These are phyloP conservation scores for Amiota minor DNA, from an alignment of 2,888 invertebrate genomes.

Conservation along the genomic window DNA sequence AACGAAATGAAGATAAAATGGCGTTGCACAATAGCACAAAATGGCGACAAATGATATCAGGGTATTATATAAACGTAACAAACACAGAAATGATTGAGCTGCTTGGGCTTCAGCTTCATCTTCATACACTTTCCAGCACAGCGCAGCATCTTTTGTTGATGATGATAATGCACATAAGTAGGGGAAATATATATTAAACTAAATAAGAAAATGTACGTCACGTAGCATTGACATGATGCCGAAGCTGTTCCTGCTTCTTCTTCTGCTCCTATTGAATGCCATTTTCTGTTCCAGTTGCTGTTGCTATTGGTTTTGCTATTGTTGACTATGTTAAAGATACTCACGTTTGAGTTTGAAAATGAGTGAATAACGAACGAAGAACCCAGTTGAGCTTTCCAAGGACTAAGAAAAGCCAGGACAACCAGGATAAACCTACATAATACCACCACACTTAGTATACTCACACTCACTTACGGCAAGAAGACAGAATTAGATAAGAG, in stretches of 20 bases:
- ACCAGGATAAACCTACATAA: no score
- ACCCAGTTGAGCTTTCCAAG: no score
- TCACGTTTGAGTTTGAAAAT: no score
- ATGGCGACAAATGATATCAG: constrained; percentile 26
- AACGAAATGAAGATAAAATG: constrained; percentile 29
- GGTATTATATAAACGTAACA: constrained; percentile 15
- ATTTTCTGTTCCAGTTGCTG: neutral
- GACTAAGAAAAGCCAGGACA: no score
- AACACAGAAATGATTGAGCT: neutral
- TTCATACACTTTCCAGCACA: constrained; percentile 36
- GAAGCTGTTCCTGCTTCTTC: neutral
- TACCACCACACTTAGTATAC: no score
- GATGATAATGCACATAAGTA: constrained; percentile 30
- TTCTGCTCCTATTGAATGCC: neutral
- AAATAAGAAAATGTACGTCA: constrained; percentile 49
- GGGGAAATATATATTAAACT: constrained; percentile 40
- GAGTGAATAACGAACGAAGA: no score
- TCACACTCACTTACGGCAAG: no score
- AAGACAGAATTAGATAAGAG: neutral
- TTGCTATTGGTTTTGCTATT: neutral
- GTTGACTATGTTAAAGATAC: neutral
- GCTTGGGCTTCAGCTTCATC: constrained; percentile 30
- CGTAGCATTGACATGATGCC: constrained; percentile 43
- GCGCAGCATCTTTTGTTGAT: constrained; percentile 17
- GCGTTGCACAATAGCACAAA: constrained; percentile 21